Percentiles rank a stretch among this genome's conserved stretches.
These are phyloP conservation scores for Adela reaumurella DNA, from an alignment of 2,888 invertebrate genomes.

Conservation along the genomic window DNA sequence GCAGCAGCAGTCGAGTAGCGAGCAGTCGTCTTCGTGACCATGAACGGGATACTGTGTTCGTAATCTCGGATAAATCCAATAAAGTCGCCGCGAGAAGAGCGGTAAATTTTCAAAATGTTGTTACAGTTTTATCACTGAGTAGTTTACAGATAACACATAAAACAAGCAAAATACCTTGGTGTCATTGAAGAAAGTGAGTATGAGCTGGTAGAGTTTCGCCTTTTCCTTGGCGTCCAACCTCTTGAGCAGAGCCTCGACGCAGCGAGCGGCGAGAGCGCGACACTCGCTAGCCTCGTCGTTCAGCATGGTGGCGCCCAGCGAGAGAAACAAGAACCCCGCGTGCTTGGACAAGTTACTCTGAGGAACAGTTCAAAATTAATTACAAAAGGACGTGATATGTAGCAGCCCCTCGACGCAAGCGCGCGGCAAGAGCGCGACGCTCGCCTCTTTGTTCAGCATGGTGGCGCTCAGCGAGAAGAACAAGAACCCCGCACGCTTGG, in stretches of 20 bases:
- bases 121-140: too few species aligned
- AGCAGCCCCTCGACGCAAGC: conserved; percentile 69
- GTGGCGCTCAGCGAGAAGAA: conserved; percentile 73
- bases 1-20: too few species aligned
- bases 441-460: conserved; percentile 80
- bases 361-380: conserved; percentile 3
- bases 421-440: conserved; percentile 71
- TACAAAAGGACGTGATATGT: not conserved
- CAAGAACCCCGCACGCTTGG: conserved; percentile 62
- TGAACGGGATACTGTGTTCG: too few species aligned
- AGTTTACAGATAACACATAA: too few species aligned
- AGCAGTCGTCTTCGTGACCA: too few species aligned
- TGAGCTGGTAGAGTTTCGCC: conserved; percentile 68
- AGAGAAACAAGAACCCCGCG: conserved; percentile 67
- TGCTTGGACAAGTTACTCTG: conserved; percentile 61
- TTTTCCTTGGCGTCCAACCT: conserved; percentile 54
- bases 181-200: conserved; percentile 66
- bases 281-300: conserved; percentile 80
- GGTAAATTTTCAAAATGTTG: too few species aligned
- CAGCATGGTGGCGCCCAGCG: conserved; percentile 72
- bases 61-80: too few species aligned
- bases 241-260: conserved; percentile 66
- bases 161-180: conserved; percentile 56
- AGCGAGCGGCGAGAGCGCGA: conserved; percentile 67
- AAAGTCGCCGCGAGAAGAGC: too few species aligned